Evolutionary conservation across 2,113 vertebrate genomes (phyloP).

Genomic region (Gallinago jamesoni): DNA sequence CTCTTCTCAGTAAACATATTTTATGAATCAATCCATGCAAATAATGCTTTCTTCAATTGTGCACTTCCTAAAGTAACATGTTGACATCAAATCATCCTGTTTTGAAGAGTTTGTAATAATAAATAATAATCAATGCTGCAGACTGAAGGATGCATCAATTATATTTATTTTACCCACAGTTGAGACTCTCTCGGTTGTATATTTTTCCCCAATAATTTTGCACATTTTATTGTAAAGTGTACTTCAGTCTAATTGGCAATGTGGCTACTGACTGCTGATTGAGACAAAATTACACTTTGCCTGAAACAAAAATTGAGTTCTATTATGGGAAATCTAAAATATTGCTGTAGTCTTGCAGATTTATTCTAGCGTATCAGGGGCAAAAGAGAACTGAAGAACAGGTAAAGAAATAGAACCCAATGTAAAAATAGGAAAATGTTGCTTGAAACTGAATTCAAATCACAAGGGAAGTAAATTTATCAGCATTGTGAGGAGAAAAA

Average conservation of each 20-base stretch:
- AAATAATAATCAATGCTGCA: conserved; percentile 72
- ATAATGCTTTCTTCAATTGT: conserved; percentile 50
- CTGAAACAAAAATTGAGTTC: conserved; percentile 62
- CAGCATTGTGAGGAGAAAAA: background rate
- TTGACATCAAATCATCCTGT: conserved; percentile 66
- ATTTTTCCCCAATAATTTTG: conserved; percentile 51
- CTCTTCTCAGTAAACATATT: conserved; percentile 64
- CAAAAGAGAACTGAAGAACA: conserved; percentile 39
- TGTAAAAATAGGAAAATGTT: background rate
- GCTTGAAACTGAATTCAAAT: background rate
- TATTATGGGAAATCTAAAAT: conserved; percentile 62
- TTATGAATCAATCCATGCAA: conserved; percentile 65
- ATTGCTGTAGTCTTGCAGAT: background rate
- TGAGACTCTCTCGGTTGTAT: conserved; percentile 18
- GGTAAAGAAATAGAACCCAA: background rate
- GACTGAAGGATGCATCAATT: conserved; percentile 64
- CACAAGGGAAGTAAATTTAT: background rate
- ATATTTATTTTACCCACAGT: conserved; percentile 60
- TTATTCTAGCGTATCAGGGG: background rate
- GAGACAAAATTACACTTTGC: conserved; percentile 65
- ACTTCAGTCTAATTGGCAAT: conserved; percentile 66
- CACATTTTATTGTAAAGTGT: conserved; percentile 56
- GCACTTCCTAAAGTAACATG: conserved; percentile 62
- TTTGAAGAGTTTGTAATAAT: conserved; percentile 72
- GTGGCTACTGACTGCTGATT: conserved; percentile 40